Base-by-base conservation (phyloP, 2,888 invertebrate species). In the Chorisops tibialis region DNA sequence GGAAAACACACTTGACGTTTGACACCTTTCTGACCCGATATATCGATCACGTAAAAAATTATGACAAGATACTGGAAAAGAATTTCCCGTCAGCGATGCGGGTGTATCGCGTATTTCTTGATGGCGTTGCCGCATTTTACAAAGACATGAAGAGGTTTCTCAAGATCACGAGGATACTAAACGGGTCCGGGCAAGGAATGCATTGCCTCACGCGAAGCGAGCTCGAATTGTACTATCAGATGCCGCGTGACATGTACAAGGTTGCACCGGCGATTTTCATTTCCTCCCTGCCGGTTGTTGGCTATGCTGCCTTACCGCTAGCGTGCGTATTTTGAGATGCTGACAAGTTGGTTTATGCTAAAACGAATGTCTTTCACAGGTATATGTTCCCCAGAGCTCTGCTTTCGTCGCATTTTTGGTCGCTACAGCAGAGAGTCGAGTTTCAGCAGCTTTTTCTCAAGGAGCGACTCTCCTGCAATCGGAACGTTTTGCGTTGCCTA, bases 391-490 rank as follows among this genome's bases (percentile, higher is more conserved):
- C 95, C 11, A 83, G 86, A 67, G 79, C 80, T 45, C 79, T 94
- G 47, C 79, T 96, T 9, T 88, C 90, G 50, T 84, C 87, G 1
- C 94, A 95, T 74, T 96, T 93, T 77, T 95, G 94, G 95, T 89
- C 89, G 0, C 77, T 87, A 52, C 85, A 93, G 71, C 94, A 95
- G 73, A 85, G 82, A 66, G 75, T 83, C 1, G 86, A 91, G 66
- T 95, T 92, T 75, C 83, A 85, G 35, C 76, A 84, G 5, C 78
- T 81, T 59, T 83, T 84, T 66, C 81, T 91, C 61, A 83, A 80
- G 61, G 82, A 84, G 35, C 79, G 87, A 14, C 76, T 92, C 0
- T 76, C 73, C 48, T 79, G 87, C 73, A 88, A 90, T 70, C 82
- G 84, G 63, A 84, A 88, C 0, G 84, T 91, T 1, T 86, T 93